These are phyloP conservation scores for Mus minutoides DNA, from an alignment of 2,797 vertebrate genomes.

Conservation along the genomic window DNA sequence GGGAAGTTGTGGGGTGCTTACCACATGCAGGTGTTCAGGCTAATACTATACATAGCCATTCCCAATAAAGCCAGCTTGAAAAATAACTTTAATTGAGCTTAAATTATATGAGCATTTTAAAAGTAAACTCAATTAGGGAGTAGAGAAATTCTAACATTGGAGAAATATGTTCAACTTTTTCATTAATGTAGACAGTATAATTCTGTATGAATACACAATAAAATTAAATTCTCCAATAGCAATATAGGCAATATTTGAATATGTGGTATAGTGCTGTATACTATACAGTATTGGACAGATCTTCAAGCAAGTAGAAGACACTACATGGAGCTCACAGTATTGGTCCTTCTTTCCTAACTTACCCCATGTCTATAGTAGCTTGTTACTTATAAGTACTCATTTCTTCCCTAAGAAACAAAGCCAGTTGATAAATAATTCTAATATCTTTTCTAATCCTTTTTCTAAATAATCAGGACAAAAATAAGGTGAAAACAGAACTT, in stretches of 20 bases:
- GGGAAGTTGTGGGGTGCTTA: conserved; percentile 39
- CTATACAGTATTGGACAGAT: not conserved
- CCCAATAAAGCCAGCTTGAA: conserved; percentile 44
- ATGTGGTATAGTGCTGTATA: not conserved
- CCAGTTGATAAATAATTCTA: not conserved
- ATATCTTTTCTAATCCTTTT: not conserved
- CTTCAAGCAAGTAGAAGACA: not conserved
- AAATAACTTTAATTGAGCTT: conserved; percentile 57
- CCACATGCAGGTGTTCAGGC: not conserved
- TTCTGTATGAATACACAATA: conserved; percentile 45
- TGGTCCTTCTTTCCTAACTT: not conserved
- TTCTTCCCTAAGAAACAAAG: conserved; percentile 39
- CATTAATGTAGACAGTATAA: conserved; percentile 24
- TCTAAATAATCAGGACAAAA: conserved; percentile 54
- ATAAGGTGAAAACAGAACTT: conserved; percentile 41
- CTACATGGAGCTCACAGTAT: not conserved
- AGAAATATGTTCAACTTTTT: conserved; percentile 32
- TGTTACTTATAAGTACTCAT: not conserved
- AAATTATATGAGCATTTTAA: conserved; percentile 60
- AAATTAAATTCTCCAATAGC: conserved; percentile 31
- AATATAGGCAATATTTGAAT: conserved; percentile 46
- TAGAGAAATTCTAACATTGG: not conserved
- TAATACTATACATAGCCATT: not conserved
- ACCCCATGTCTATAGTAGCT: not conserved
- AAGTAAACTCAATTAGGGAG: conserved; percentile 55